Percentiles rank a stretch among this genome's conserved stretches.
Evolutionary conservation across 2,113 vertebrate genomes (phyloP).

Genomic region (Murina feae): DNA sequence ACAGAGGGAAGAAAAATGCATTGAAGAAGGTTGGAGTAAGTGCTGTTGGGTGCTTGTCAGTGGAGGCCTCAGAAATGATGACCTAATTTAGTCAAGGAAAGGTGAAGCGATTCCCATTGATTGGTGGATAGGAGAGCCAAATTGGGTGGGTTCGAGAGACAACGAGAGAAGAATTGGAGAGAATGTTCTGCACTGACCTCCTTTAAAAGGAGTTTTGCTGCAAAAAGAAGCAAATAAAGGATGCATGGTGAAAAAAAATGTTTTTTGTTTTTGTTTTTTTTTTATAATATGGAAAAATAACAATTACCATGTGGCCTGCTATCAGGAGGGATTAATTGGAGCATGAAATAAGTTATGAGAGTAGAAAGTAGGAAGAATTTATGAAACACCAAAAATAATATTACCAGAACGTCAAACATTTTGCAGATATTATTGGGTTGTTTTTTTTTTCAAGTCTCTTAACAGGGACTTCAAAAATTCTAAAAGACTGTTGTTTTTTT

Average conservation of each 20-base stretch:
- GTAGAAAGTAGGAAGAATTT: background rate
- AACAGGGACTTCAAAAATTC: background rate
- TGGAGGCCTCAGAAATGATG: background rate
- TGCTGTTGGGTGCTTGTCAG: accelerated
- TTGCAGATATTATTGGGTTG: background rate
- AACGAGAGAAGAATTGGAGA: background rate
- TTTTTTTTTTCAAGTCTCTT: background rate
- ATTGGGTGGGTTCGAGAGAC: background rate
- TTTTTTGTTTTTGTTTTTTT: no score
- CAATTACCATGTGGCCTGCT: background rate
- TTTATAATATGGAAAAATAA: background rate
- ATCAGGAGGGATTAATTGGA: background rate
- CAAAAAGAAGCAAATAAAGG: background rate
- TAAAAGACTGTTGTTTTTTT: background rate
- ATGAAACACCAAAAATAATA: background rate
- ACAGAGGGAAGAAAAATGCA: background rate
- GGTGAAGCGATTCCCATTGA: background rate
- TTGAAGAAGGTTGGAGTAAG: no score
- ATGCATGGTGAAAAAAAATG: background rate
- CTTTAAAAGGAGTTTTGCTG: background rate
- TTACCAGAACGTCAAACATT: background rate
- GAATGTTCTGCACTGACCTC: background rate
- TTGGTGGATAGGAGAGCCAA: background rate
- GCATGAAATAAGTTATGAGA: background rate
- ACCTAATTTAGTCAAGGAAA: background rate